Evolutionary conservation across 2,113 vertebrate species (phyloP).

Genomic region (Phycodurus eques): DNA sequence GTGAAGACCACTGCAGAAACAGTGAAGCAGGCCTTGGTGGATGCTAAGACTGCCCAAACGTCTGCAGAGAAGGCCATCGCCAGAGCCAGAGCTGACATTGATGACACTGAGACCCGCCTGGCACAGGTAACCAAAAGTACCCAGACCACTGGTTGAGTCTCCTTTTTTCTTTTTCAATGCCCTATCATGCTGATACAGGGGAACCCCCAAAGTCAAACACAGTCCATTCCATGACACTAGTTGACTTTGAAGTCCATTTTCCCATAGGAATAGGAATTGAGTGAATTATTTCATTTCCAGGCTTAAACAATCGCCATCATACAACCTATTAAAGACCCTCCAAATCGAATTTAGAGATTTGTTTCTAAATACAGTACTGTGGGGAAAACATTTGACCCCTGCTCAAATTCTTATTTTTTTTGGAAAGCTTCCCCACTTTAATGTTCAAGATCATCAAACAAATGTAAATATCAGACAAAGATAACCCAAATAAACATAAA

Average conservation of each 20-base stretch:
- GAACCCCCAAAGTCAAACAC: neutral
- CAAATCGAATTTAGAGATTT: too few relatives aligned
- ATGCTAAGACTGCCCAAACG: conserved; percentile 80
- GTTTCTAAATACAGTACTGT: too few relatives aligned
- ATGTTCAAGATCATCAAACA: too few relatives aligned
- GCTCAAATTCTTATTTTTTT: too few relatives aligned
- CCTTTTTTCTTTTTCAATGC: neutral
- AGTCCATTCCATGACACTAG: neutral
- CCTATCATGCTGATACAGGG: neutral
- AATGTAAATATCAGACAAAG: too few relatives aligned
- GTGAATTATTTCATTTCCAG: neutral
- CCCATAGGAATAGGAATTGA: neutral
- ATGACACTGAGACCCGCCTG: conserved; percentile 78
- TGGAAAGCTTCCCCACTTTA: too few relatives aligned
- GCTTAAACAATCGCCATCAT: neutral
- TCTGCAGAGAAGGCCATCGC: conserved; percentile 82
- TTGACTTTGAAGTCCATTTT: neutral
- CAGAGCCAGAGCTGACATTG: conserved; percentile 79
- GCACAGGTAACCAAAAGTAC: conserved; percentile 57
- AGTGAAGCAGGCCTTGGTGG: conserved; percentile 80
- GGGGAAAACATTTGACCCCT: too few relatives aligned
- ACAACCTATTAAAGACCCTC: neutral
- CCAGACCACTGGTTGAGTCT: neutral
- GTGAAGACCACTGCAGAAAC: conserved; percentile 81
- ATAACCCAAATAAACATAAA: too few relatives aligned